Evolutionary conservation across 2,113 vertebrate species (phyloP).

Genomic region (Austrofundulus limnaeus): DNA sequence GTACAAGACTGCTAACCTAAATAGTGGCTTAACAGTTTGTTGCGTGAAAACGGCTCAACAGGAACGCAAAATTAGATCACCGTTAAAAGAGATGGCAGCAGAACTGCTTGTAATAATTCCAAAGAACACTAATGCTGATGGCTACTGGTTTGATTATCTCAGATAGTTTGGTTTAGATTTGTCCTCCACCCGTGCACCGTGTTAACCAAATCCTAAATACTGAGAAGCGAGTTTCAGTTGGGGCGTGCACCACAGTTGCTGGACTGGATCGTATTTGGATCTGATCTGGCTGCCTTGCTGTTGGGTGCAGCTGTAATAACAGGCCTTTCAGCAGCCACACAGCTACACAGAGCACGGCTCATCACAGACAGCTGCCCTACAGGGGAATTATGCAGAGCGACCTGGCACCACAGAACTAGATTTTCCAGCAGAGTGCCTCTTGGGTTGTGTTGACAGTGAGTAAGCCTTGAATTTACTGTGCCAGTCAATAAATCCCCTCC

Average conservation of each 20-base stretch:
- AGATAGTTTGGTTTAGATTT: constrained; percentile 3
- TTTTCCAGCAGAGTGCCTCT: constrained; percentile 71
- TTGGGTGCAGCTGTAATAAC: constrained; percentile 73
- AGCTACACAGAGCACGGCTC: constrained; percentile 65
- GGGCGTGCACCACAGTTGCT: constrained; percentile 36
- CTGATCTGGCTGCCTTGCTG: constrained; percentile 56
- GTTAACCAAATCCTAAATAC: constrained; percentile 37
- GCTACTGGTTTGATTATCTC: not conserved
- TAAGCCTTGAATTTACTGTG: constrained; percentile 74
- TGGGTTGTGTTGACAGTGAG: constrained; percentile 70
- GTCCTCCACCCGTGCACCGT: constrained; percentile 17
- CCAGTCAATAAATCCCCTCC: constrained; percentile 68
- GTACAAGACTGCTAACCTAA: not conserved
- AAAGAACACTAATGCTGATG: not conserved
- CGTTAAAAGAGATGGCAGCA: too few species aligned
- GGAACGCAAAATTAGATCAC: not conserved
- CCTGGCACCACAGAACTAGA: constrained; percentile 65
- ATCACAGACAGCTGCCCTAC: constrained; percentile 66
- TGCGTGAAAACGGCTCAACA: not conserved
- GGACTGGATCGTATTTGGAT: constrained; percentile 55
- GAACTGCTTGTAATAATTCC: not conserved
- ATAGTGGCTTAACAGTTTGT: not conserved
- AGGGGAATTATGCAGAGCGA: constrained; percentile 72
- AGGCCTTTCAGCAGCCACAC: constrained; percentile 66
- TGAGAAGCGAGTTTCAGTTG: constrained; percentile 50